Conservation (phyloP, 2,113 vertebrate species). For the Kryptolebias marmoratus region DNA sequence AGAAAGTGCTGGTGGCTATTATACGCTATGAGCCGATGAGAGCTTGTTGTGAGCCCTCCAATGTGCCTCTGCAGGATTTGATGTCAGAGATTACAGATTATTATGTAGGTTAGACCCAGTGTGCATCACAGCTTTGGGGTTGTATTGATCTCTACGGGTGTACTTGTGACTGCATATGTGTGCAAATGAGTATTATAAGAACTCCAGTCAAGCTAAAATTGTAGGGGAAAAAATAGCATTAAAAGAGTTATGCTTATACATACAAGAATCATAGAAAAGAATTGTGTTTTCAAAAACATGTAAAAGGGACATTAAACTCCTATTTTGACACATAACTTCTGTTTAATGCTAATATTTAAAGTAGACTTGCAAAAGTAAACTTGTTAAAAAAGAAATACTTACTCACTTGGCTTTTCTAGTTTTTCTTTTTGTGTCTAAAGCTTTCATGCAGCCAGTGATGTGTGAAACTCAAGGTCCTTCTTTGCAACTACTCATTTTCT, state of each 20-base stretch:
- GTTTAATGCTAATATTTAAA: no score
- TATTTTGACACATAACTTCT: no score
- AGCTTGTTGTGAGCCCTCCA: conserved; percentile 57
- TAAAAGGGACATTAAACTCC: no score
- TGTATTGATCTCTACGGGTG: conserved; percentile 59
- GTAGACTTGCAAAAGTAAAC: no score
- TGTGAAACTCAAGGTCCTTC: no score
- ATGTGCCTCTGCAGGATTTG: conserved; percentile 65
- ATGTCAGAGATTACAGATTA: conserved; percentile 75
- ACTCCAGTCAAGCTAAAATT: conserved; percentile 21
- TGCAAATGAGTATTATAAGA: background rate
- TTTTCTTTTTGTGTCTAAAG: no score
- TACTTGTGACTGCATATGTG: conserved; percentile 10
- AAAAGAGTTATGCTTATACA: conserved; percentile 8
- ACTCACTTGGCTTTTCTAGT: no score
- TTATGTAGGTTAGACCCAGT: conserved; percentile 68
- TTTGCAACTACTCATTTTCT: no score
- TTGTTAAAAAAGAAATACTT: no score
- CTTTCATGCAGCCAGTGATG: no score
- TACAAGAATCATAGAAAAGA: background rate
- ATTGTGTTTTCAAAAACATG: background rate
- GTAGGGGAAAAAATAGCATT: conserved; percentile 6
- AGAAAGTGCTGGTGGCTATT: conserved; percentile 37
- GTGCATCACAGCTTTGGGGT: conserved; percentile 43
- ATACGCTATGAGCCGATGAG: conserved; percentile 53